Percentiles rank a stretch among this genome's conserved stretches.
Conservation (phyloP, 64 coral and sea anemone genomes). For the Astreopora myriophthalma region DNA sequence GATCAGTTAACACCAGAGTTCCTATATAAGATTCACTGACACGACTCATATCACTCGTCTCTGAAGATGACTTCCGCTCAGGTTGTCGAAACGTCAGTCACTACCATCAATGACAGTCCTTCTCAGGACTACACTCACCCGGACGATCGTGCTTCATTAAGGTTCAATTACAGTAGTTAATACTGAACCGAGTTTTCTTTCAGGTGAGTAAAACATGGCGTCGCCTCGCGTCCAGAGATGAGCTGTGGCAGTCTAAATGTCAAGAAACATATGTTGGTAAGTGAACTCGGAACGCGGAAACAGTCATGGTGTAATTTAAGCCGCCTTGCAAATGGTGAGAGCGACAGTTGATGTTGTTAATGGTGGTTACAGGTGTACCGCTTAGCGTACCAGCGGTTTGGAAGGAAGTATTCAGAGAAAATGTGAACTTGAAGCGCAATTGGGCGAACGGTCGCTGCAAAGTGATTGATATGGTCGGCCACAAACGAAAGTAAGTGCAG, state of each 20-base stretch:
- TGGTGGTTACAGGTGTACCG: constrained; percentile 96
- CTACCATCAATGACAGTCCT: too few relatives aligned
- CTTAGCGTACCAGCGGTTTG: constrained; percentile 69
- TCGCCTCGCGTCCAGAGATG: constrained; percentile 77
- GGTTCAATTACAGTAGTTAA: too few relatives aligned
- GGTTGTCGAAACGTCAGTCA: too few relatives aligned
- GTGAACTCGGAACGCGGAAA: too few relatives aligned
- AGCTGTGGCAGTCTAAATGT: constrained; percentile 93
- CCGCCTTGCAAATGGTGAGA: background rate
- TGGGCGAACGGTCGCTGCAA: constrained; percentile 84
- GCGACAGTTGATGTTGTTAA: too few relatives aligned
- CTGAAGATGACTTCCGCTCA: too few relatives aligned
- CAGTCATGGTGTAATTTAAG: too few relatives aligned
- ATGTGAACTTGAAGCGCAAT: constrained; percentile 87
- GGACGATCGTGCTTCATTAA: too few relatives aligned
- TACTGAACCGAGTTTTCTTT: background rate
- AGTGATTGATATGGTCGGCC: constrained; percentile 89
- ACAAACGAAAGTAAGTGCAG: constrained; percentile 76
- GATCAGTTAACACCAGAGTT: too few relatives aligned
- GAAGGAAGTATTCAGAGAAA: constrained; percentile 91
- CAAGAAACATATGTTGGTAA: constrained; percentile 82
- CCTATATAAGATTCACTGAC: too few relatives aligned
- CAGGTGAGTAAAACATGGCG: constrained; percentile 91
- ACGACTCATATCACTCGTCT: too few relatives aligned
- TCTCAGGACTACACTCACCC: too few relatives aligned